Evolutionary conservation across 1,140 invertebrate species (phyloP).

Genomic region (Venustaconcha ellipsiformis): DNA sequence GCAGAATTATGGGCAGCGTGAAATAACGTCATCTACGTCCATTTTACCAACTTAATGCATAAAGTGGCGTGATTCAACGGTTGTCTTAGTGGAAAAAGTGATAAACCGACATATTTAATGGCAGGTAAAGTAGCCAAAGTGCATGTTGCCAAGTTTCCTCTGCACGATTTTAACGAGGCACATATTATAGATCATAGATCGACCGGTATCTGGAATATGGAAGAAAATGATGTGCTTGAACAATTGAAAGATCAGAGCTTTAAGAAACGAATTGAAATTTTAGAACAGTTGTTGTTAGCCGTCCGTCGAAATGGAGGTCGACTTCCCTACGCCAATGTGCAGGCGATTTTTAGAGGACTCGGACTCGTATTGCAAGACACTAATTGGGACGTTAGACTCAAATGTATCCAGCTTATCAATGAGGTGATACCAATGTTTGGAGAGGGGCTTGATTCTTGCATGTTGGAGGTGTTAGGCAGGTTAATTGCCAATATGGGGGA

Average conservation of each 20-base stretch:
- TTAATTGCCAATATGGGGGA: slow-evolving; percentile 67
- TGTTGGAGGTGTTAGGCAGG: slow-evolving; percentile 61
- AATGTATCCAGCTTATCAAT: slow-evolving; percentile 65
- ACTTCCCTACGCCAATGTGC: slow-evolving; percentile 62
- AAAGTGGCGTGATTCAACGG: slow-evolving; percentile 7
- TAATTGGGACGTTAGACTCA: slow-evolving; percentile 65
- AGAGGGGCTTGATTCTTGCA: slow-evolving; percentile 63
- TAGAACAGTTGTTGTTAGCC: slow-evolving; percentile 62
- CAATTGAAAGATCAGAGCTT: slow-evolving; percentile 64
- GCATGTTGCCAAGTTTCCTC: slow-evolving; percentile 60
- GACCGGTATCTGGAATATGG: slow-evolving; percentile 63
- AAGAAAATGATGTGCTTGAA: slow-evolving; percentile 65
- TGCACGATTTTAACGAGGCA: slow-evolving; percentile 59
- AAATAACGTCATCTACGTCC: slow-evolving; percentile 12
- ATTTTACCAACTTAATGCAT: neutral
- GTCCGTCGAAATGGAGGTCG: slow-evolving; percentile 63
- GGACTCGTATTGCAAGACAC: slow-evolving; percentile 56
- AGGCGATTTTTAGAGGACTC: slow-evolving; percentile 63
- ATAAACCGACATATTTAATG: slow-evolving; percentile 29
- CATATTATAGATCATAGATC: slow-evolving; percentile 51
- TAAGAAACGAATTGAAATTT: slow-evolving; percentile 60
- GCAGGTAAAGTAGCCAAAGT: slow-evolving; percentile 57
- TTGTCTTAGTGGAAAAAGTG: slow-evolving; percentile 12
- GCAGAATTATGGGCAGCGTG: slow-evolving; percentile 9
- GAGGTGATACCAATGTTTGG: slow-evolving; percentile 66